Evolutionary conservation across 2,113 vertebrate species (phyloP), one percentile per base, ranked within the genome.

Genomic region (Protobothrops mucrosquamatus): DNA sequence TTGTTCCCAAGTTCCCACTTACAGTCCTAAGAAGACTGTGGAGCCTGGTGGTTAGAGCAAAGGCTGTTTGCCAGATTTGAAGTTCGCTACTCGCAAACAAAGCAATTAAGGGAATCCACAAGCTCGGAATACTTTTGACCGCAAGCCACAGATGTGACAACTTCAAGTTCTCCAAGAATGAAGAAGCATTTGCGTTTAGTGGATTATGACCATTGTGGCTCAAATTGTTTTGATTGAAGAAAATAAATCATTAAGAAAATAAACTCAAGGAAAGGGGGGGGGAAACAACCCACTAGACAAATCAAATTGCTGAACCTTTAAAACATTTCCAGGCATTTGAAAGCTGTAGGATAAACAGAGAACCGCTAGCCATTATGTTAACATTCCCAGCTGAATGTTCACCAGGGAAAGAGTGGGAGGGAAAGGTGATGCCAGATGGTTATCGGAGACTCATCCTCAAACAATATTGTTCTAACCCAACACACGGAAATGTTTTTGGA

Each of bases 211-310:
- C 59, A 24, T n/a, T 22, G 87, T 39, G 59, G 85, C 48, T 52
- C 26, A 52, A 46, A 22, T 56, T 23, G 61, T 92, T 89, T 74
- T 12, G 26, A 14, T 9, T 43, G n/a, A 87, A 64, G 1, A n/a
- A 88, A 88, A 81, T 56, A 74, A 46, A 88, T 46, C 87, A 92
- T 92, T 92, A 56, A 88, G 87, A 74, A 88, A 92, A 92, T 74
- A 86, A 91, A 91, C 46, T 46, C 46, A 43, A 22, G 26, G 55
- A 69, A 23, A 69, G 2, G 23, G 4, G 23, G 4, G 1, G 0
- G 6, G 15, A 5, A 22, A 54, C 29, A 69, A 15, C 61, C 3
- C 12, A 1, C 86, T 5, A 89, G 61, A 74, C 22, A 55, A 61
- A 92, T 51, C 85, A 87, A 92, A 26, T 51, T 43, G 34, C 87